A percentile compares a stretch with the other conserved stretches of the same genome.
These are phyloP conservation scores for Halcyon malimbica DNA, from an alignment of 2,113 vertebrate genomes.

Conservation along the genomic window DNA sequence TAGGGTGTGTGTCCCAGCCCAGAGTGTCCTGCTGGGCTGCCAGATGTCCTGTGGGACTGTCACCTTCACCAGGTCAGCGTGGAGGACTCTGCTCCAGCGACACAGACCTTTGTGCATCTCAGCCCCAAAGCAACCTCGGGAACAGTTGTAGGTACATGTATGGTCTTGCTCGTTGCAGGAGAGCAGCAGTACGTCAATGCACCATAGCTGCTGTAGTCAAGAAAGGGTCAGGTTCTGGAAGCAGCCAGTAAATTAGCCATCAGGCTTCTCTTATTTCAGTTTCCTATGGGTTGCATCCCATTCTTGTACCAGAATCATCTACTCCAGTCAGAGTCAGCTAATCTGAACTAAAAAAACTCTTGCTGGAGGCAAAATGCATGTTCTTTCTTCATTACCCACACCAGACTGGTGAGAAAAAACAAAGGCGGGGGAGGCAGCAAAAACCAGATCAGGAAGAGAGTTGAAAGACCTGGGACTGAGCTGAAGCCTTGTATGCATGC, in stretches of 20 bases:
- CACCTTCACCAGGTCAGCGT: background rate
- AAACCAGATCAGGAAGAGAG: background rate
- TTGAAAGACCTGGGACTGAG: background rate
- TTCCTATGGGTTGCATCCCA: background rate
- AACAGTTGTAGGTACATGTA: background rate
- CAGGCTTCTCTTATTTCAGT: background rate
- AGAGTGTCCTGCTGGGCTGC: background rate
- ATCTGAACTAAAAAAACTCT: slow-evolving; percentile 8
- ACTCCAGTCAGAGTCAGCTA: slow-evolving; percentile 12
- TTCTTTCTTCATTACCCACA: slow-evolving; percentile 3
- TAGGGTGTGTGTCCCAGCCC: background rate
- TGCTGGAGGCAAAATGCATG: slow-evolving; percentile 38
- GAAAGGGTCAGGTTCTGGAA: background rate
- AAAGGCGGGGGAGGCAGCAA: background rate
- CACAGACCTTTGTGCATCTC: background rate
- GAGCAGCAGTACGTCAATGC: background rate
- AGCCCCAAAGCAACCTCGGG: background rate
- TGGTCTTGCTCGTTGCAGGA: background rate
- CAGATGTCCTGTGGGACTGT: rapidly evolving
- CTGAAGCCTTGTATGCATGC: background rate
- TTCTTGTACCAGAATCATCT: background rate
- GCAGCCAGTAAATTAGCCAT: background rate
- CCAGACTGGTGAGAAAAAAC: slow-evolving; percentile 20
- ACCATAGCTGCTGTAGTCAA: background rate
- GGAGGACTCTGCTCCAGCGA: background rate